Evolutionary conservation across 1,140 invertebrate species (phyloP), one percentile per base, ranked within the genome.

Genomic region (Lineus longissimus): DNA sequence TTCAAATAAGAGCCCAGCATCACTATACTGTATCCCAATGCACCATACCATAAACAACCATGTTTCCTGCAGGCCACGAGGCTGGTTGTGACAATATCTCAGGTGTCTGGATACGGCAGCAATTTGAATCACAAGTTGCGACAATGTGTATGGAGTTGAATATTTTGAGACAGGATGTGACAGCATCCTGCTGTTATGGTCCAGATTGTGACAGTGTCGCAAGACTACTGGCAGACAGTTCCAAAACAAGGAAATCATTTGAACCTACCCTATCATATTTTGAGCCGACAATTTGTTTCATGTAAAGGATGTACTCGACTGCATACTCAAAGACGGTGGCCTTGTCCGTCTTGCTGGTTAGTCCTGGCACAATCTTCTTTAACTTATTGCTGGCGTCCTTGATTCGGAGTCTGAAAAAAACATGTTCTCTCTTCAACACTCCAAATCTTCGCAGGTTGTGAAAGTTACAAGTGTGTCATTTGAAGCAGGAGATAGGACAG

Each of bases 321-420:
- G 79, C 76, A 72, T 76, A 79, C 62, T 83, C 81, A 71, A 83
- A 79, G 45, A 82, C 80, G 33, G 81, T 82, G 7, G 81, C 81
- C 65, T 83, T 82, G 66, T 83, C 81, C 22, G 81, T 81, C 65
- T 81, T 83, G 7, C 81, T 77, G 30, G 73, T 79, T 67, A 83
- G 69, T 22, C 81, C 81, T 51, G 81, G 81, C 17, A 83, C 75
- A 11, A 81, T 64, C 41, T 76, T 72, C 27, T 80, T 63, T 66
- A 83, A 68, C 9, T 75, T 67, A 55, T 78, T 69, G 70, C 81
- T 82, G 0, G 79, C 77, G 62, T 78, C 76, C 62, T 80, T 81
- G 31, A 83, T 82, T 36, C 81, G 71, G 25, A 73, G 73, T 63
- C 77, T 80, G 64, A 61, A 68, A 67, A 61, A 31, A 58, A 40